A percentile compares a stretch with the other conserved stretches of the same genome.
These are phyloP conservation scores for Hololepta plana DNA, from an alignment of 2,888 invertebrate genomes.

Conservation along the genomic window DNA sequence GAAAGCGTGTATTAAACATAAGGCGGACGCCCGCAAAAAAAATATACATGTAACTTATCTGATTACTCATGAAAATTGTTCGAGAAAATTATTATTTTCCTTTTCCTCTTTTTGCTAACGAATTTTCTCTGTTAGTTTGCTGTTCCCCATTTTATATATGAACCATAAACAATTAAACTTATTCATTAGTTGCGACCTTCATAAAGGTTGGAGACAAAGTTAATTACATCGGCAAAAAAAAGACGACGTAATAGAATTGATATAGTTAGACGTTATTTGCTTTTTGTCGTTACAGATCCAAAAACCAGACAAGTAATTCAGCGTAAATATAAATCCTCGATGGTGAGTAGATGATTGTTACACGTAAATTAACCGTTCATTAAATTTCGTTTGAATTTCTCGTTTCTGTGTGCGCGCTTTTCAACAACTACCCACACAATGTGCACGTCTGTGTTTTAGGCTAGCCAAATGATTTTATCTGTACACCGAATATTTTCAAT, in stretches of 20 bases:
- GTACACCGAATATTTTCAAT: conserved; percentile 67
- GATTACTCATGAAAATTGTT: too few species aligned
- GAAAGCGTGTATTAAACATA: too few species aligned
- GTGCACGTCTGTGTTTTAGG: conserved; percentile 37
- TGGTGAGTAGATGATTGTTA: conserved; percentile 53
- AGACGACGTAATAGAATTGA: neutral
- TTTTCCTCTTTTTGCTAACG: too few species aligned
- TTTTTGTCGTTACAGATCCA: conserved; percentile 60
- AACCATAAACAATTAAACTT: too few species aligned
- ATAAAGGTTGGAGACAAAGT: too few species aligned
- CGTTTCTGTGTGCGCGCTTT: too few species aligned
- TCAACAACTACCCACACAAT: conserved; percentile 6
- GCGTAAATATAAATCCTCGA: conserved; percentile 91
- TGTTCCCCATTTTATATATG: too few species aligned
- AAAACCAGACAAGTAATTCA: conserved; percentile 93
- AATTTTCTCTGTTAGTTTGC: too few species aligned
- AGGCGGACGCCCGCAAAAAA: too few species aligned
- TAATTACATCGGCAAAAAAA: neutral
- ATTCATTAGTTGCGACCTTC: too few species aligned
- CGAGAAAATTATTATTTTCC: too few species aligned
- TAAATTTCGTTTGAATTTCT: conserved; percentile 9
- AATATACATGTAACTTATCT: too few species aligned
- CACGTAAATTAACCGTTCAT: conserved; percentile 1
- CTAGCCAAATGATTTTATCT: conserved; percentile 54
- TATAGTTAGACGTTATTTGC: neutral